phyloP scores from a whole-genome alignment of 2,888 invertebrate genomes.

The Chloromyia formosa region DNA sequence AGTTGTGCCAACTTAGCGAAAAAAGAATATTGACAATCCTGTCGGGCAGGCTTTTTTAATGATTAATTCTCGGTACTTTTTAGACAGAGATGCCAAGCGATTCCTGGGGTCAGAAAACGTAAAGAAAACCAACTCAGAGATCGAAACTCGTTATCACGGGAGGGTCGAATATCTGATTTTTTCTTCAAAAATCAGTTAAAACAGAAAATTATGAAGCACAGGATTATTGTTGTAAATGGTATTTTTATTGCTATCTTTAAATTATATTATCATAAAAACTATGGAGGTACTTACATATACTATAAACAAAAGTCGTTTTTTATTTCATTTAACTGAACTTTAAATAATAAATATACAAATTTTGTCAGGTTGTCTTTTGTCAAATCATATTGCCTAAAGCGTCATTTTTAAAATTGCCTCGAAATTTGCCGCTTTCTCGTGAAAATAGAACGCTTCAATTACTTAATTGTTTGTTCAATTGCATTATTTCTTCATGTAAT shows the following conservation, averaged over 20 bases:
- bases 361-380: neutral
- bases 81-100: too few relatives aligned
- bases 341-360: neutral
- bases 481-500: neutral
- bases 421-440: neutral
- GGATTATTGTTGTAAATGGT: neutral
- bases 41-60: too few relatives aligned
- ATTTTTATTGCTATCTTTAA: slow-evolving; percentile 9
- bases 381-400: slow-evolving; percentile 9
- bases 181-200: too few relatives aligned
- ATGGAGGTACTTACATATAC: neutral
- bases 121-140: too few relatives aligned
- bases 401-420: neutral
- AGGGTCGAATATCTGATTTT: too few relatives aligned
- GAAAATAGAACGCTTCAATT: too few relatives aligned
- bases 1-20: too few relatives aligned
- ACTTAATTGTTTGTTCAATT: neutral
- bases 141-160: too few relatives aligned
- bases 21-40: too few relatives aligned
- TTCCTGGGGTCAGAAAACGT: too few relatives aligned
- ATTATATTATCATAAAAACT: neutral
- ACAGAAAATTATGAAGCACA: too few relatives aligned
- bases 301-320: neutral
- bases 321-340: neutral
- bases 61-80: too few relatives aligned